Base-by-base conservation (phyloP, 2,888 invertebrate genomes). In the Thymelicus lineola region DNA sequence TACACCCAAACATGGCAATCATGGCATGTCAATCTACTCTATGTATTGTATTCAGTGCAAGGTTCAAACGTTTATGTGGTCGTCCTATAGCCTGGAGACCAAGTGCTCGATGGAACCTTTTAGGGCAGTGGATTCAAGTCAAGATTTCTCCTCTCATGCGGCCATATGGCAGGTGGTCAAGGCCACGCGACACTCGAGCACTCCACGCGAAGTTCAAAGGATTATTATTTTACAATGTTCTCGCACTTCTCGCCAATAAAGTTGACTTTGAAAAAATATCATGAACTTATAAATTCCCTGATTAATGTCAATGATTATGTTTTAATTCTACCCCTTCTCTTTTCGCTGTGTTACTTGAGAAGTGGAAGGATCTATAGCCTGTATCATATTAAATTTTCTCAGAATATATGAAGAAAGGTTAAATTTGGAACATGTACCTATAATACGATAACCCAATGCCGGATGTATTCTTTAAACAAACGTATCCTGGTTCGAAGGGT, bases 121-220 rank as follows among this genome's bases (percentile, higher is more conserved):
- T 69, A 69, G 48, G 69, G 69, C 59, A 70, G 42, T 59, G 50
- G 69, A 35, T 59, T 17, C 53, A 50, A 64, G 59, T 59, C 64
- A 59, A 70, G 69, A 70, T 70, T 64, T 70, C 59, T 70, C 75
- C 50, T 35, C 58, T 66, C 66, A 67, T 72, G 72, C 67, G 71
- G 60, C 77, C 76, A 79, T 77, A 79, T 77, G 78, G 78, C 70
- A 35, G 35, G 70, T 53, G 75, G 78, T 75, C 77, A 79, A 76
- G 78, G 78, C 72, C 71, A 72, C 58, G 28, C 20, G 46, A 63
- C 63, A 53, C 75, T 73, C 74, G 74, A 12, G 2, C 53, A 50
- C 17, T 50, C 17, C 17, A 76, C 79, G 77, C 79, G 80, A 79
- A 80, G 79, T 82, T 82, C 80, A 83, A 82, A 82, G 84, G 80